Percentiles rank a stretch among this genome's conserved stretches.
These are phyloP conservation scores for Teleiodes luculella DNA, from an alignment of 2,888 invertebrate species.

Conservation along the genomic window DNA sequence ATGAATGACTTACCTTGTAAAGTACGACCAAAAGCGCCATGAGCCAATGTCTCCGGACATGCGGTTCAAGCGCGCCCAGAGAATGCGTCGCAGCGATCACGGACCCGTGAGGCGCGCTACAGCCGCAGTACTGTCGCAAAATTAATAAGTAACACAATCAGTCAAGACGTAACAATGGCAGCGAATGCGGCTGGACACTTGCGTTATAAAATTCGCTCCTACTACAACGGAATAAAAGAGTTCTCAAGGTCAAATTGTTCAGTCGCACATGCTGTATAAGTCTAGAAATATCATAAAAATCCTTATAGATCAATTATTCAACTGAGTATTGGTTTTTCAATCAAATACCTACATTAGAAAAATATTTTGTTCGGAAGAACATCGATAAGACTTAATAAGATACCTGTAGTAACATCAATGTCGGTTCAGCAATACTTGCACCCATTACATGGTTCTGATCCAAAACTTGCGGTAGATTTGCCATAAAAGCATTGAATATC, in stretches of 20 bases:
- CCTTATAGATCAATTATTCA: no score
- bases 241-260: no score
- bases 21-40: slow-evolving; percentile 94
- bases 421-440: slow-evolving; percentile 90
- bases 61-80: slow-evolving; percentile 91
- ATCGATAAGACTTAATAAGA: background rate
- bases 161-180: no score
- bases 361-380: no score
- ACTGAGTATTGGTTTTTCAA: no score
- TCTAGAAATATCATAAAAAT: no score
- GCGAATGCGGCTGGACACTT: no score
- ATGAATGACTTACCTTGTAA: slow-evolving; percentile 90
- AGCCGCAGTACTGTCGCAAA: slow-evolving; percentile 47
- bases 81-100: slow-evolving; percentile 79
- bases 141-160: background rate
- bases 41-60: slow-evolving; percentile 94
- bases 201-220: no score
- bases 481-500: slow-evolving; percentile 96
- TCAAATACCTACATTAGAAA: no score
- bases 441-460: slow-evolving; percentile 98
- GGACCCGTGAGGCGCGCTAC: slow-evolving; percentile 35
- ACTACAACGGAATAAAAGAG: no score
- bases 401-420: slow-evolving; percentile 76
- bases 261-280: no score
- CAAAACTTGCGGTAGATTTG: slow-evolving; percentile 94